Evolutionary conservation across 2,113 vertebrate genomes (phyloP).

Genomic region (Centrocercus urophasianus): DNA sequence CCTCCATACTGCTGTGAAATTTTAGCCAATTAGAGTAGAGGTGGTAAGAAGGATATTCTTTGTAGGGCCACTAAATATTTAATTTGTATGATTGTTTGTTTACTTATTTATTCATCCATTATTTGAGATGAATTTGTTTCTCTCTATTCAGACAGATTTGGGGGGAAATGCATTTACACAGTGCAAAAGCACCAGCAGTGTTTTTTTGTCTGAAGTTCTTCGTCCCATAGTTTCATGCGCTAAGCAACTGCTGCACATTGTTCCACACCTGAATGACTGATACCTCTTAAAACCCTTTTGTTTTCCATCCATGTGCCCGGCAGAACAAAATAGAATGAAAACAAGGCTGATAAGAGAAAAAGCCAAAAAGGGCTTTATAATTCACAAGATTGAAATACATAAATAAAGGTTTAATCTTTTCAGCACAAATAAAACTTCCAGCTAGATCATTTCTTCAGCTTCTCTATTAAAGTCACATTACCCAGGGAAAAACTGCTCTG

Average conservation of each 20-base stretch:
- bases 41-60: not conserved
- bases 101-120: not conserved
- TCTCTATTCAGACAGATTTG: not conserved
- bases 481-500: not conserved
- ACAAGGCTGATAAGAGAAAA: not conserved
- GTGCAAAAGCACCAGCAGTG: not conserved
- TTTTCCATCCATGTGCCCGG: not conserved
- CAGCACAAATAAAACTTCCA: not conserved
- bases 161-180: not conserved
- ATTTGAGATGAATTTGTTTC: not conserved
- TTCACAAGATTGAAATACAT: not conserved
- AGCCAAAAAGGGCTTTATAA: not conserved
- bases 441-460: not conserved
- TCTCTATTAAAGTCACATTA: not conserved
- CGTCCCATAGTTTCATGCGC: not conserved
- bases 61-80: not conserved
- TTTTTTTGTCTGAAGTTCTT: not conserved
- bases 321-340: not conserved
- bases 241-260: not conserved
- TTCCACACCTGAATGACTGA: not conserved
- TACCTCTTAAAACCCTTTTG: not conserved
- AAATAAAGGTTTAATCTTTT: slow-evolving; percentile 6
- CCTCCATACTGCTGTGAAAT: not conserved
- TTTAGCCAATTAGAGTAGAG: not conserved
- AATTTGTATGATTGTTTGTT: not conserved